phyloP scores from a whole-genome alignment of 2,888 invertebrate species.

The Atethmia centrago region DNA sequence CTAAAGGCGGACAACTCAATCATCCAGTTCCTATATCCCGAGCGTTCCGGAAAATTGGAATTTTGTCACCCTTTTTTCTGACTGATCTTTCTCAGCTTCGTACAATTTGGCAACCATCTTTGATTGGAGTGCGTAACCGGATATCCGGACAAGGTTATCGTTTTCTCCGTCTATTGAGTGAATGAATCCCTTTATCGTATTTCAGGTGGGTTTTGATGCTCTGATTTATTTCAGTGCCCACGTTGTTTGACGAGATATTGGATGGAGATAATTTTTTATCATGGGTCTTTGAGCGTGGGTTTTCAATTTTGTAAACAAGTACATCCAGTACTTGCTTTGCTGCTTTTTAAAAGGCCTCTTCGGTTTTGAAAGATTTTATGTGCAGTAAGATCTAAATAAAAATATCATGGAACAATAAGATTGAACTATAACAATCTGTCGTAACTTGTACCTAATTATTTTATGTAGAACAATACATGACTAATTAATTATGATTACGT shows the following conservation, averaged over 20 bases:
- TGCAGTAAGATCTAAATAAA: neutral
- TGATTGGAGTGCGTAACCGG: slow-evolving; percentile 85
- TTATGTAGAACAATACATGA: neutral
- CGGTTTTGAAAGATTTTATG: neutral
- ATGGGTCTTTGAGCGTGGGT: neutral
- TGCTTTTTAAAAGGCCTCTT: neutral
- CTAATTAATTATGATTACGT: neutral
- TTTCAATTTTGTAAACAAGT: slow-evolving; percentile 1
- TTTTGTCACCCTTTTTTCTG: slow-evolving; percentile 84
- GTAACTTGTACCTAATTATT: neutral
- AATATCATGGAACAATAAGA: neutral
- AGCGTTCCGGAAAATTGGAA: slow-evolving; percentile 83
- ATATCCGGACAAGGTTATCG: slow-evolving; percentile 81
- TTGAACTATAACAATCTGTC: too few relatives aligned
- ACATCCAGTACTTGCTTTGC: too few relatives aligned
- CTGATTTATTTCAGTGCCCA: slow-evolving; percentile 73
- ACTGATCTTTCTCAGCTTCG: slow-evolving; percentile 84
- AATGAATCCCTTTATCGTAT: slow-evolving; percentile 79
- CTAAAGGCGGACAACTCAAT: slow-evolving; percentile 78
- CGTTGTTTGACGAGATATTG: slow-evolving; percentile 37
- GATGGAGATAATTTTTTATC: slow-evolving; percentile 37
- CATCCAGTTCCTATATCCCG: slow-evolving; percentile 73
- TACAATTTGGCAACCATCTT: slow-evolving; percentile 84
- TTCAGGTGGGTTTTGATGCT: slow-evolving; percentile 76
- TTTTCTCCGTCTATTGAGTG: slow-evolving; percentile 78